These are phyloP conservation scores for Boloria euphrosyne DNA, from an alignment of 2,888 invertebrate species.

Conservation along the genomic window DNA sequence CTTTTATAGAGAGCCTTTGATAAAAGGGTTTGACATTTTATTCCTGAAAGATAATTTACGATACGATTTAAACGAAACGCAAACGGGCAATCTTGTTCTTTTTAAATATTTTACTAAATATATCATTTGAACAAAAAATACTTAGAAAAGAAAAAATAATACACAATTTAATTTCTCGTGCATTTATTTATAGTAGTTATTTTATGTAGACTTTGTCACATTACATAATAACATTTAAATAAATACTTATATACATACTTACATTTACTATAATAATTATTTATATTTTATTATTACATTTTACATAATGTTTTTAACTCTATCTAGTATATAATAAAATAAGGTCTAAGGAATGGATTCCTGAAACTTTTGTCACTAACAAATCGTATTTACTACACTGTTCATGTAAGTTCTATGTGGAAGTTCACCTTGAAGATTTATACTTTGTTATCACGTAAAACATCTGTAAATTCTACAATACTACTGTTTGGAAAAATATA, in stretches of 20 bases:
- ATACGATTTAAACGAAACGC: too few relatives aligned
- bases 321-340: conserved; percentile 1
- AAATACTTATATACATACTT: conserved; percentile 35
- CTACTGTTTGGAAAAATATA: conserved; percentile 77
- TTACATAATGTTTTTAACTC: conserved; percentile 9
- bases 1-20: too few relatives aligned
- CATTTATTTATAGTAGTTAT: conserved; percentile 14
- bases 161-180: background rate
- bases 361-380: conserved; percentile 7
- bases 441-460: conserved; percentile 72
- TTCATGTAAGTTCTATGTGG: background rate
- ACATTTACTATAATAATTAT: conserved; percentile 22
- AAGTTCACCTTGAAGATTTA: conserved; percentile 47
- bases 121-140: background rate
- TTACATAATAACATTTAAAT: conserved; percentile 29
- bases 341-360: background rate
- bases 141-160: background rate
- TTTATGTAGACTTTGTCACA: conserved; percentile 11
- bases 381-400: conserved; percentile 2
- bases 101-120: too few relatives aligned
- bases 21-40: too few relatives aligned
- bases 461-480: conserved; percentile 74
- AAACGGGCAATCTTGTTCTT: too few relatives aligned
- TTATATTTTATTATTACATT: conserved; percentile 25
- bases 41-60: too few relatives aligned